Base-by-base conservation (phyloP, 2,113 vertebrate species). In the Isichthys henryi region DNA sequence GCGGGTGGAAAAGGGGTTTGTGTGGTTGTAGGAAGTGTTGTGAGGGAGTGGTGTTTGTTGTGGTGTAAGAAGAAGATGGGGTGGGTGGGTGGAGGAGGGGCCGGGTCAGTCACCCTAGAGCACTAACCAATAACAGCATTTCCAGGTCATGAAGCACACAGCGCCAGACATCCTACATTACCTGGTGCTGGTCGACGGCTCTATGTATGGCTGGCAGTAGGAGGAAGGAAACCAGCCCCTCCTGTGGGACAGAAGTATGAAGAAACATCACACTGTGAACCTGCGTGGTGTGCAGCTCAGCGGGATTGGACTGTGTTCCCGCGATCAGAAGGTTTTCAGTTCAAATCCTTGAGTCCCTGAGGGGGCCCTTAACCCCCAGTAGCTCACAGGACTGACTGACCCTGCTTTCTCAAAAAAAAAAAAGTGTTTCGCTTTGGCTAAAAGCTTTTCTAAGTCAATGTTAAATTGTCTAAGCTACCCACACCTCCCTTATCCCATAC, bases 181-280 rank as follows among this genome's bases (percentile, higher is more conserved):
- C 96, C 95, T 95, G 94, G 94, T 94, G 93, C 97, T 97, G 93
- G 97, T 95, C 3, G 96, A 90, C 23, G 96, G 93, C 90, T 97
- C 97, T 0, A 96, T 96, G 70, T 97, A 90, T 23, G 93, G 93
- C n/a, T 94, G 95, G 91, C 95, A 96, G 92, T 96, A 99, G 0
- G 98, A 99, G 0, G 97, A 98, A 1, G 98, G 98, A 95, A 99
- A 99, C 98, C 98, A 99, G 91, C 98, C 98, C 94, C 96, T 97
- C 93, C 98, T 99, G 93, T 21, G 92, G 89, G 84, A 94, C 62
- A 88, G 35, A 91, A 90, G 91, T 62, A 90, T 15, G 87, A 52
- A 87, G 19, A 89, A 87, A 39, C 17, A 70, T 80, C 35, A 50
- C 46, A n/a, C n/a, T 15, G 49, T 35, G 85, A 52, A 19, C 8